phyloP scores from a whole-genome alignment of 64 coral and sea anemone genomes.

The Acropora tenuis region DNA sequence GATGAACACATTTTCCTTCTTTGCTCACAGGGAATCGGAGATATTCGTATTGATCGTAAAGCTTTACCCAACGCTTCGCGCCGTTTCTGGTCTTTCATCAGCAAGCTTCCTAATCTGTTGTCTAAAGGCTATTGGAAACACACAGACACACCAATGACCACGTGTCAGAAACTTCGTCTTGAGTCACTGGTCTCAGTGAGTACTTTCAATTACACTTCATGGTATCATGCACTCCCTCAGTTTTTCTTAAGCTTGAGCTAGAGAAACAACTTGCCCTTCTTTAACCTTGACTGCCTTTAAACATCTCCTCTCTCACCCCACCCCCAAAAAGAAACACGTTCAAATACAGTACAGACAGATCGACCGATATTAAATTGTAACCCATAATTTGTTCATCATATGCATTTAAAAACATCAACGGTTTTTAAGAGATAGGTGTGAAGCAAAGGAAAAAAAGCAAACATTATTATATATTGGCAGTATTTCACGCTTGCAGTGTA shows the following conservation, averaged over 20 bases:
- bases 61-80: slow-evolving; percentile 90
- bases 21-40: slow-evolving; percentile 71
- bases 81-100: slow-evolving; percentile 90
- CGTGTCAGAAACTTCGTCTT: slow-evolving; percentile 72
- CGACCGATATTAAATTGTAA: neutral
- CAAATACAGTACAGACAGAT: neutral
- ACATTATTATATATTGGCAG: no score
- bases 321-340: no score
- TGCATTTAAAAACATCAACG: no score
- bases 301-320: no score
- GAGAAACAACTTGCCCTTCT: no score
- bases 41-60: slow-evolving; percentile 95
- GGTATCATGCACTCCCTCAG: no score
- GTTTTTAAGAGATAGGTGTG: no score
- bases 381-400: no score
- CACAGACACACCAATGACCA: slow-evolving; percentile 75
- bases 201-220: neutral
- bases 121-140: slow-evolving; percentile 87
- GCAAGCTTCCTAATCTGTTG: slow-evolving; percentile 80
- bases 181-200: slow-evolving; percentile 86
- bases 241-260: no score
- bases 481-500: no score
- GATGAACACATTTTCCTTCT: neutral
- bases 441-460: no score
- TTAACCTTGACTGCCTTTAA: no score